A percentile compares a stretch with the other conserved stretches of the same genome.
Evolutionary conservation across 2,113 vertebrate species (phyloP).

Genomic region (Ceratotherium simum): DNA sequence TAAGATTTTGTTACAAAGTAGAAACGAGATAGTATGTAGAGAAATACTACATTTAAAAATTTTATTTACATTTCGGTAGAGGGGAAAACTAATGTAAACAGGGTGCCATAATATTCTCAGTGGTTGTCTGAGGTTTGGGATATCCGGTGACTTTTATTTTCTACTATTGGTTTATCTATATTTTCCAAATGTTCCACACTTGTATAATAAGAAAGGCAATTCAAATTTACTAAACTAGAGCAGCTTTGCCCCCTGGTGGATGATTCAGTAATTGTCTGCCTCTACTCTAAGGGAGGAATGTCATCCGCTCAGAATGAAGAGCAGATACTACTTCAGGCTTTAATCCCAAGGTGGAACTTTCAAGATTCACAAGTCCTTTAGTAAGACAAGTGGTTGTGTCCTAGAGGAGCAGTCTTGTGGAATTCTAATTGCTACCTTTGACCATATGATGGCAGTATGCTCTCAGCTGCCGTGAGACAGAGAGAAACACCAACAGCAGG

Average conservation of each 20-base stretch:
- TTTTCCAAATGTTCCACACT: background rate
- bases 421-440: background rate
- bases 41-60: background rate
- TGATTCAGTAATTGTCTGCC: background rate
- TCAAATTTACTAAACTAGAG: background rate
- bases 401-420: background rate
- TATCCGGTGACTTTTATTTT: background rate
- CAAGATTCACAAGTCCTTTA: background rate
- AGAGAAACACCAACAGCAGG: background rate
- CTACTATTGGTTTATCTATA: background rate
- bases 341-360: background rate
- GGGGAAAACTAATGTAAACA: background rate
- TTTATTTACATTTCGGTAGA: constrained; percentile 26
- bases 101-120: background rate
- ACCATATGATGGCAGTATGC: background rate
- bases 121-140: background rate
- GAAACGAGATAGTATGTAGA: background rate
- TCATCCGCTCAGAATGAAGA: background rate
- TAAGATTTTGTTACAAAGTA: constrained; percentile 16
- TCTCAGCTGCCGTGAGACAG: background rate
- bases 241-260: constrained; percentile 59
- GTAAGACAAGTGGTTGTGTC: background rate
- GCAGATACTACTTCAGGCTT: background rate
- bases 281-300: background rate
- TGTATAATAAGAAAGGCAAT: background rate